Evolutionary conservation across 2,113 vertebrate genomes (phyloP).

Genomic region (Ptychochromis oligacanthus): DNA sequence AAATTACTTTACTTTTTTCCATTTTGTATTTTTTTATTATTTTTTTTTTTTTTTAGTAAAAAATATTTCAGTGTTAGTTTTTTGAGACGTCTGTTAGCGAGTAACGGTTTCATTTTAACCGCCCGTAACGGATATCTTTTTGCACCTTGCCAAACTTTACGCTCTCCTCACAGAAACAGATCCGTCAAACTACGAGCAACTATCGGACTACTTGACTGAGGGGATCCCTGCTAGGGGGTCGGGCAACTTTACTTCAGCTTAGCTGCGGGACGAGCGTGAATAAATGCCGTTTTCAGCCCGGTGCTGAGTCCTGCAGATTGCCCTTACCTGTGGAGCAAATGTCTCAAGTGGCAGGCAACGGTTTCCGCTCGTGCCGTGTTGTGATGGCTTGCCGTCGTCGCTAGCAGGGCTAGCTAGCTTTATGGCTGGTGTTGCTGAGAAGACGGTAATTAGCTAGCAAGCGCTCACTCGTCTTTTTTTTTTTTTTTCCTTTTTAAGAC

Average conservation of each 20-base stretch:
- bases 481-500: not conserved
- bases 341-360: constrained; percentile 39
- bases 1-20: too few relatives aligned
- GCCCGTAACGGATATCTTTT: accelerated
- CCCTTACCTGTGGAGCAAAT: constrained; percentile 36
- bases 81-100: too few relatives aligned
- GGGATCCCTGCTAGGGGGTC: constrained; percentile 10
- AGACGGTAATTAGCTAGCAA: constrained; percentile 51
- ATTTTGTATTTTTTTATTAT: too few relatives aligned
- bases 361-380: constrained; percentile 64
- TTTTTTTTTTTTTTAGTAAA: too few relatives aligned
- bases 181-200: constrained; percentile 59
- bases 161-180: not conserved
- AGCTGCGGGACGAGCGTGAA: not conserved
- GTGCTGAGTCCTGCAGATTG: not conserved
- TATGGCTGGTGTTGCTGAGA: constrained; percentile 29
- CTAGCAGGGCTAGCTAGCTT: constrained; percentile 58
- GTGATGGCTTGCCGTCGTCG: constrained; percentile 56
- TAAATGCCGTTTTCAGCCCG: not conserved
- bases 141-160: not conserved
- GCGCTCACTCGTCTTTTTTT: constrained; percentile 7
- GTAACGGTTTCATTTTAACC: constrained; percentile 9
- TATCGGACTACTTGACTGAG: constrained; percentile 33
- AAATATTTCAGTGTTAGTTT: too few relatives aligned
- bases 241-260: not conserved